phyloP scores from a whole-genome alignment of 2,797 vertebrate genomes.

The Holocentrus rufus region DNA sequence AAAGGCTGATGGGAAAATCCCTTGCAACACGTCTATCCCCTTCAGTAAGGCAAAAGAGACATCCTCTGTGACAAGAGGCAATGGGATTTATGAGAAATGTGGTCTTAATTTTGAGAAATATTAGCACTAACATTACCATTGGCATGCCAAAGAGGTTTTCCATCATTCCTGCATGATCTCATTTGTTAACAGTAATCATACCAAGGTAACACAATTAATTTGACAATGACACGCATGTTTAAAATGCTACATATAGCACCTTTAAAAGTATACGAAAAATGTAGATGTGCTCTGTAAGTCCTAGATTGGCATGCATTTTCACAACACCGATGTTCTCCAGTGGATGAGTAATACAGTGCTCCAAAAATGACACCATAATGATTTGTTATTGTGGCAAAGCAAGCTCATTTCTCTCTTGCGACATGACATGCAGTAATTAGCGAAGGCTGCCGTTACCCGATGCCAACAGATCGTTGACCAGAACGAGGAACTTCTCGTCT shows the following conservation, averaged over 20 bases:
- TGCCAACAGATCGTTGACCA: slow-evolving; percentile 94
- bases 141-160: too few species aligned
- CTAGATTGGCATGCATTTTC: background rate
- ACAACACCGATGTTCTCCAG: slow-evolving; percentile 12
- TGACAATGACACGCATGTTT: slow-evolving; percentile 2
- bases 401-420: slow-evolving; percentile 29
- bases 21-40: too few species aligned
- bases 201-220: too few species aligned
- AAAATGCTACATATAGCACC: background rate
- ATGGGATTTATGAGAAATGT: too few species aligned
- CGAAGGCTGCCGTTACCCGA: slow-evolving; percentile 83
- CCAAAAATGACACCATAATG: slow-evolving; percentile 15
- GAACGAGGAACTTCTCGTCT: slow-evolving; percentile 94
- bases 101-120: too few species aligned
- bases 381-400: slow-evolving; percentile 39
- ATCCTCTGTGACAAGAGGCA: too few species aligned
- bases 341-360: slow-evolving; percentile 19
- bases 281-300: background rate
- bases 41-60: too few species aligned
- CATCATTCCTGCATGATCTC: too few species aligned
- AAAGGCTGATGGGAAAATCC: too few species aligned
- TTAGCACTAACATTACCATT: too few species aligned
- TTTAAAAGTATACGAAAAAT: background rate
- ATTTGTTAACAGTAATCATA: too few species aligned
- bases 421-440: slow-evolving; percentile 54